A percentile compares a stretch with the other conserved stretches of the same genome.
These are phyloP conservation scores for Hypsibius dujardini DNA, from an alignment of 1,140 invertebrate genomes.

Conservation along the genomic window DNA sequence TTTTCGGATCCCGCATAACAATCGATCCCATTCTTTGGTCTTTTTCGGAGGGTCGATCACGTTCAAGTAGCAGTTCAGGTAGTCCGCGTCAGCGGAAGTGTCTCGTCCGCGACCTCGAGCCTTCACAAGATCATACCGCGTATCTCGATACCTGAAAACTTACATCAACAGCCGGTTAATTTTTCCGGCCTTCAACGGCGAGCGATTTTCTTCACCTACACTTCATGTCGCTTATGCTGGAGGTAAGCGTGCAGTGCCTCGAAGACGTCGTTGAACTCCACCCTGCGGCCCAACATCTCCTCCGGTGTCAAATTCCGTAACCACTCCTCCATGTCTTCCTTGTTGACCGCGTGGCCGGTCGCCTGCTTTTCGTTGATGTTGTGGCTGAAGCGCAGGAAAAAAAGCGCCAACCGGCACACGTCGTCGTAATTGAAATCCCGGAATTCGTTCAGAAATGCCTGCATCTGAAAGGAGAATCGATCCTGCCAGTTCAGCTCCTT, in stretches of 20 bases:
- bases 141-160: not conserved
- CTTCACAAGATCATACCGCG: not conserved
- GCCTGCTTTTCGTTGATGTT: not conserved
- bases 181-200: too few relatives aligned
- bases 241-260: not conserved
- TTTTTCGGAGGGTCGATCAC: not conserved
- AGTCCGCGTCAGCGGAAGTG: not conserved
- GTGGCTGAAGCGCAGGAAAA: conserved; percentile 4
- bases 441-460: conserved; percentile 15
- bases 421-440: conserved; percentile 7
- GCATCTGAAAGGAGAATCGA: not conserved
- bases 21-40: conserved; percentile 2
- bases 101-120: not conserved
- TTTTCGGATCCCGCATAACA: conserved; percentile 2
- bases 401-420: not conserved
- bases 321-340: not conserved
- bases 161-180: not conserved
- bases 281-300: not conserved
- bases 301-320: not conserved
- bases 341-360: not conserved
- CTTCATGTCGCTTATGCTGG: not conserved
- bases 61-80: not conserved
- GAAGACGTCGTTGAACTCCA: conserved; percentile 15
- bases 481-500: conserved; percentile 11
- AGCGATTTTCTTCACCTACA: not conserved